Percentiles rank a stretch among this genome's conserved stretches.
Conservation (phyloP, 2,797 vertebrate species). For the Valencia hispanica region DNA sequence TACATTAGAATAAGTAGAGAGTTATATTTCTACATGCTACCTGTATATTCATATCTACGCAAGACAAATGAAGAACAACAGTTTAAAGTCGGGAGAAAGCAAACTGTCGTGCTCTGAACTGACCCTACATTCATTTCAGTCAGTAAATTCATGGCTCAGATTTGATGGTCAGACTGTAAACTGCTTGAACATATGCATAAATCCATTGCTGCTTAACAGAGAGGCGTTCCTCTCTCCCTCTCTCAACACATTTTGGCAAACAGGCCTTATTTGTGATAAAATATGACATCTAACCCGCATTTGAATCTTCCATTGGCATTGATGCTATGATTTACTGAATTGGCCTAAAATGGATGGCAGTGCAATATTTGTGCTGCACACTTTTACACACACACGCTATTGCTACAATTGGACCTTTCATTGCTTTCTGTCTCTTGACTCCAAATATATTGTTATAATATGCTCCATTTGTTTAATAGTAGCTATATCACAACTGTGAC, state of each 20-base stretch:
- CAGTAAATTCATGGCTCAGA: constrained; percentile 81
- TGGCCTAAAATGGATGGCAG: constrained; percentile 80
- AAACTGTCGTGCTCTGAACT: constrained; percentile 70
- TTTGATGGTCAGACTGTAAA: constrained; percentile 82
- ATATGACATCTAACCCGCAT: constrained; percentile 76
- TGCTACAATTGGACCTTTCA: constrained; percentile 81
- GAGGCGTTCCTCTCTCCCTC: constrained; percentile 13
- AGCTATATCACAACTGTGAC: constrained; percentile 61
- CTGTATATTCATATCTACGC: constrained; percentile 70
- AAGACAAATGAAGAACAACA: constrained; percentile 78
- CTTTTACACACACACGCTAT: constrained; percentile 74
- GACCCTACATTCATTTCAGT: constrained; percentile 82
- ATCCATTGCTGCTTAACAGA: constrained; percentile 71
- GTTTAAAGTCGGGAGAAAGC: constrained; percentile 74
- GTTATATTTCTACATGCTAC: constrained; percentile 76
- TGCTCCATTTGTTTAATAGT: constrained; percentile 62
- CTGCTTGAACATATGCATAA: constrained; percentile 80
- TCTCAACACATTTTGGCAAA: constrained; percentile 75
- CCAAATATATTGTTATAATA: constrained; percentile 65
- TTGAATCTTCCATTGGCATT: constrained; percentile 81
- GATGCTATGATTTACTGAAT: constrained; percentile 77
- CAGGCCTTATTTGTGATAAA: constrained; percentile 71
- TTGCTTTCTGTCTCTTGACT: constrained; percentile 70
- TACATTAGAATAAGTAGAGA: constrained; percentile 66
- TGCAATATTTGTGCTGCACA: constrained; percentile 83